phyloP scores from a whole-genome alignment of 1,140 invertebrate genomes.

The Sycophaga agraensis region DNA sequence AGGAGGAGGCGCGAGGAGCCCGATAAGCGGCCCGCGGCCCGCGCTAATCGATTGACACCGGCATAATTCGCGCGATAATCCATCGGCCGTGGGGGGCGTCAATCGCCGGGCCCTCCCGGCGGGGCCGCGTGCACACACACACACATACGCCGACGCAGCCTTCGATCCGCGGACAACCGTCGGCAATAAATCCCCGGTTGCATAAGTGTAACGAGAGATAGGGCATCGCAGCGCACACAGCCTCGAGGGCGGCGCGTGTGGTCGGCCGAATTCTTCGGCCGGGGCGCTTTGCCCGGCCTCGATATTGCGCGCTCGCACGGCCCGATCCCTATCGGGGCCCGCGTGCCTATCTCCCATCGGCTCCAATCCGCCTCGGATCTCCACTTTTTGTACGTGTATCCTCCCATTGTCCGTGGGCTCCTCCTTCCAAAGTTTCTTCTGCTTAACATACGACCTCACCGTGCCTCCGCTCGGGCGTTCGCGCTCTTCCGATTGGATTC shows the following conservation, averaged over 20 bases:
- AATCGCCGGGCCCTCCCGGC: slow-evolving; percentile 49
- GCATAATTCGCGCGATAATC: slow-evolving; percentile 37
- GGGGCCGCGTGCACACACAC: too few species aligned
- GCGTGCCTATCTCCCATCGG: too few species aligned
- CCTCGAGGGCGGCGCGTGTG: slow-evolving; percentile 37
- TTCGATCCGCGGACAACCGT: slow-evolving; percentile 52
- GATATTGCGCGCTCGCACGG: neutral
- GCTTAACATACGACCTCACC: too few species aligned
- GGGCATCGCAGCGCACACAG: slow-evolving; percentile 57
- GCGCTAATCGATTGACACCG: slow-evolving; percentile 26
- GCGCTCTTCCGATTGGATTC: too few species aligned
- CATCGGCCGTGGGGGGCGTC: slow-evolving; percentile 32
- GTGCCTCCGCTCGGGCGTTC: too few species aligned
- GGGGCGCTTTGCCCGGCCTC: too few species aligned
- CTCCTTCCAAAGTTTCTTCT: too few species aligned
- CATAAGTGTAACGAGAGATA: slow-evolving; percentile 60
- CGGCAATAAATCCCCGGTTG: slow-evolving; percentile 59
- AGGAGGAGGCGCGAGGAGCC: slow-evolving; percentile 12
- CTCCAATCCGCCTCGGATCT: too few species aligned
- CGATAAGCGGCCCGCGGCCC: slow-evolving; percentile 1
- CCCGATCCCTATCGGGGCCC: slow-evolving; percentile 1
- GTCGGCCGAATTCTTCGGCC: too few species aligned
- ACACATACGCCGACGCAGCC: too few species aligned
- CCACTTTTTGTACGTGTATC: too few species aligned
- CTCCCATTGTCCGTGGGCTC: too few species aligned